phyloP scores from a whole-genome alignment of 2,888 invertebrate genomes.

The Oscheius onirici region DNA sequence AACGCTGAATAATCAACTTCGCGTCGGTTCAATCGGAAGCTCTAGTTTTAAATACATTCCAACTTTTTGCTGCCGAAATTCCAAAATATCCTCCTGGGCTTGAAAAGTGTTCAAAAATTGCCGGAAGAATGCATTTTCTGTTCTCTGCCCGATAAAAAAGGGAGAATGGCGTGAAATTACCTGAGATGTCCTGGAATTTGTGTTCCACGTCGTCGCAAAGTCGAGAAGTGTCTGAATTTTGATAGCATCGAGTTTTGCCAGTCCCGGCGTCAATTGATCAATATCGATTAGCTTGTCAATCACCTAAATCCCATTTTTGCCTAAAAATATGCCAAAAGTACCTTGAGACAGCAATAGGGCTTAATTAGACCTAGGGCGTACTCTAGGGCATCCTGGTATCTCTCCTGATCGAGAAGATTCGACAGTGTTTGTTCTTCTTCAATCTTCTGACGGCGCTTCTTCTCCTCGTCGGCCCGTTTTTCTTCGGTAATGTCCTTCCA shows the following conservation, averaged over 20 bases:
- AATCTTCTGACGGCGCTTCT: constrained; percentile 53
- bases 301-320: constrained; percentile 42
- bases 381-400: constrained; percentile 63
- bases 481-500: constrained; percentile 67
- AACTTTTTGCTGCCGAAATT: too few species aligned
- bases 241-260: constrained; percentile 42
- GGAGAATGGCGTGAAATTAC: too few species aligned
- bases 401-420: constrained; percentile 63
- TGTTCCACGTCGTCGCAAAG: constrained; percentile 68
- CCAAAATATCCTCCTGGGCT: too few species aligned
- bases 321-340: constrained; percentile 8
- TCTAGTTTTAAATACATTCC: too few species aligned
- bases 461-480: constrained; percentile 45
- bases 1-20: too few species aligned
- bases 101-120: too few species aligned
- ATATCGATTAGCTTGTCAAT: constrained; percentile 53
- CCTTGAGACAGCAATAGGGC: constrained; percentile 60
- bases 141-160: too few species aligned
- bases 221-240: constrained; percentile 61
- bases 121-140: too few species aligned
- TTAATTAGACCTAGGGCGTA: constrained; percentile 61
- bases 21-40: too few species aligned
- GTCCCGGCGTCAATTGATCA: constrained; percentile 38
- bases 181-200: constrained; percentile 61
- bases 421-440: constrained; percentile 61